Evolutionary conservation across 2,888 invertebrate genomes (phyloP).

Genomic region (Pristionchus entomophagus): DNA sequence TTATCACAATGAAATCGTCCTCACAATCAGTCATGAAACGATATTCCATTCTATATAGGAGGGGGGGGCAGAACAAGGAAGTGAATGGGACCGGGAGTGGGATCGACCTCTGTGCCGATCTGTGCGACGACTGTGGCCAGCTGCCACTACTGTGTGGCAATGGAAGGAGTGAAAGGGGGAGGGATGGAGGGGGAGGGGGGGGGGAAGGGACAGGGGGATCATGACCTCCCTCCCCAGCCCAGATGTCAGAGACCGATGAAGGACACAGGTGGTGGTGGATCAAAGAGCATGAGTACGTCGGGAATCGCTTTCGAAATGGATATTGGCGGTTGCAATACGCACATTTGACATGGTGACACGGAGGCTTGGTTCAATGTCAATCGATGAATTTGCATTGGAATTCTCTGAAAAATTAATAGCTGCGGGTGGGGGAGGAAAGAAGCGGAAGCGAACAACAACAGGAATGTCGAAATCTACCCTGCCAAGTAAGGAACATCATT

Average conservation of each 20-base stretch:
- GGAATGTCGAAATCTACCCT: background rate
- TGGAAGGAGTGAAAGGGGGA: background rate
- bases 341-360: too few relatives aligned
- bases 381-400: too few relatives aligned
- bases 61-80: too few relatives aligned
- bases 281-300: background rate
- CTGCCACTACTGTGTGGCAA: background rate
- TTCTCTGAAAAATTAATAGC: too few relatives aligned
- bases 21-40: too few relatives aligned
- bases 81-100: background rate
- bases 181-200: background rate
- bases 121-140: background rate
- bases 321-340: too few relatives aligned
- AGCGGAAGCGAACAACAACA: too few relatives aligned
- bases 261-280: conserved; percentile 15
- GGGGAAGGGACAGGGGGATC: background rate
- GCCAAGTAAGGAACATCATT: background rate
- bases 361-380: too few relatives aligned
- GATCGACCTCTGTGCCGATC: conserved; percentile 22
- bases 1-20: too few relatives aligned
- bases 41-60: too few relatives aligned
- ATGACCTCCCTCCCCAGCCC: background rate
- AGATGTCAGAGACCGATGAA: background rate
- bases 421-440: too few relatives aligned
- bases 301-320: too few relatives aligned